Base-by-base conservation (phyloP, 2,888 invertebrate species). In the Synanthedon formicaeformis region DNA sequence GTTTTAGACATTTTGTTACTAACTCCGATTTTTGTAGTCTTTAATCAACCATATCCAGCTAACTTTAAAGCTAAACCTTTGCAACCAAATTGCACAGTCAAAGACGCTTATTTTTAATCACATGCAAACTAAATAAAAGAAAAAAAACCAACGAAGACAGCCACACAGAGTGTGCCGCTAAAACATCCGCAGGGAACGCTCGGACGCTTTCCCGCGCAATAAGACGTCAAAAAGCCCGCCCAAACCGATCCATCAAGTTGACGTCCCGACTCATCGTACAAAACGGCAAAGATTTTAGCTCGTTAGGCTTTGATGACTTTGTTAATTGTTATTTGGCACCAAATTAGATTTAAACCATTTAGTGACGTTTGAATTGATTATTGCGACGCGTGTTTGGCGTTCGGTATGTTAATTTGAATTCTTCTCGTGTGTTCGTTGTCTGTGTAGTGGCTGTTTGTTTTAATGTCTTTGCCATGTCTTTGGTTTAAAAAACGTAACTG, bases 321-420 rank as follows among this genome's bases (percentile, higher is more conserved):
- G 78, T 78, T 85, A 85, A 85, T 84, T 83, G 80, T 78, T 71
- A 81, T 77, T 71, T 71, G 69, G 71, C 70, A 67, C 74, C 61
- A 69, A 77, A 78, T 79, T 76, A 79, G 75, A 79, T 69, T 70
- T 64, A 64, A 68, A 67, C 58, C 61, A 59, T 58, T 54, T 58
- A 61, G 54, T 64, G 73, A 71, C 71, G 65, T 63, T 57, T 56
- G 64, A 64, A 73, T 73, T 71, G 67, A 72, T 71, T 58, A 66
- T 53, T 23, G 41, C 54, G 51, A 56, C 40, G 40, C 41, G 52
- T 41, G 50, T 50, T 50, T 49, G 12, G 50, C 18, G n/a, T 34
- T 6, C 13, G 50, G 50, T 51, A 51, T 51, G 50, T 55, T 55
- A 55, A 55, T 55, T 52, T 51, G 51, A 40, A 52, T 55, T 55